Conservation (phyloP, 1,140 invertebrate species). For the Micrasema minimum region DNA sequence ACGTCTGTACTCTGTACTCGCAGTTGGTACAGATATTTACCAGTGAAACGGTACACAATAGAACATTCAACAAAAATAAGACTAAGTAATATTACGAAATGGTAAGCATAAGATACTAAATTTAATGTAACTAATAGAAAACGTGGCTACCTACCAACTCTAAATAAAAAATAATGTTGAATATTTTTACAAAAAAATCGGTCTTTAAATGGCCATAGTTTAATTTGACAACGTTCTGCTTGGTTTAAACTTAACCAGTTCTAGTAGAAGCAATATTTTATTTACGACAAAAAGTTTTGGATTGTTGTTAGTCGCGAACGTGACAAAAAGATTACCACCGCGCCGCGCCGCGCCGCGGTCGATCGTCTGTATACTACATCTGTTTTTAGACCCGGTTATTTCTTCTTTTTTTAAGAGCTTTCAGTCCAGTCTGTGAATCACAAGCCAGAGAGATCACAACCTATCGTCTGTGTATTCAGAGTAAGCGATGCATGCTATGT, state of each 20-base stretch:
- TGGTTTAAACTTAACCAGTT: neutral
- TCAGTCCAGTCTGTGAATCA: slow-evolving; percentile 9
- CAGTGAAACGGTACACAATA: no score
- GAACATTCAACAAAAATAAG: no score
- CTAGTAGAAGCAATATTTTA: neutral
- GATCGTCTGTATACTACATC: no score
- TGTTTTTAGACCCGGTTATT: slow-evolving; percentile 13
- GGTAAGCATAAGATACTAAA: no score
- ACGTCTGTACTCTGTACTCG: no score
- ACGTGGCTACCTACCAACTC: no score
- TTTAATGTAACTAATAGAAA: no score
- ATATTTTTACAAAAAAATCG: neutral
- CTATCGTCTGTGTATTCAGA: neutral
- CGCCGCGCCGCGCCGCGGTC: neutral
- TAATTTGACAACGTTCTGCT: slow-evolving; percentile 5
- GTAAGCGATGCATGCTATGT: slow-evolving; percentile 9
- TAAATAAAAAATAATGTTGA: no score
- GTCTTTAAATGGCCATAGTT: neutral
- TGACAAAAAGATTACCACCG: slow-evolving; percentile 21
- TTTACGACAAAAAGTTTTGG: slow-evolving; percentile 13
- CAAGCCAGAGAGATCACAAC: neutral
- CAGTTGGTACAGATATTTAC: no score
- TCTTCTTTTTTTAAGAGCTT: neutral
- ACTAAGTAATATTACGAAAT: no score
- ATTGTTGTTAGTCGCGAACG: neutral